phyloP scores from a whole-genome alignment of 2,888 invertebrate genomes.

The Zaprionus lineosus region DNA sequence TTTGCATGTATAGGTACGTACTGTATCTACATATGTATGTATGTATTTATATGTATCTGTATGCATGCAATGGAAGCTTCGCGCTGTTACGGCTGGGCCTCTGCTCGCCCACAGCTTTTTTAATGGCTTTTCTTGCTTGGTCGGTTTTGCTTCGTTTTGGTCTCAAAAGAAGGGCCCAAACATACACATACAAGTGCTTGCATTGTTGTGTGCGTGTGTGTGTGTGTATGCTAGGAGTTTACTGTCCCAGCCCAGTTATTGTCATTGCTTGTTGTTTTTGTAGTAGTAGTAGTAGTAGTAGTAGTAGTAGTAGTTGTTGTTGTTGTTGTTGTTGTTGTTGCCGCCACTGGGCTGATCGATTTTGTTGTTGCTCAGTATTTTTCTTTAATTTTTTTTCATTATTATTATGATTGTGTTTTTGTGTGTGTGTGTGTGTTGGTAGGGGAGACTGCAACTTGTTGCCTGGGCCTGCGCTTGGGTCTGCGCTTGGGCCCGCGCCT shows the following conservation, averaged over 20 bases:
- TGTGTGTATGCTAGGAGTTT: slow-evolving; percentile 15
- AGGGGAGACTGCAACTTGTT: slow-evolving; percentile 65
- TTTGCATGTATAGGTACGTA: not conserved
- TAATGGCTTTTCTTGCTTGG: slow-evolving; percentile 68
- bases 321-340: slow-evolving; percentile 38
- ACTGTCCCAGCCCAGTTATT: slow-evolving; percentile 55
- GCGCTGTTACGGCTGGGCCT: slow-evolving; percentile 21
- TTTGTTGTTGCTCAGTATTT: slow-evolving; percentile 40
- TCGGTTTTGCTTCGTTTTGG: slow-evolving; percentile 57
- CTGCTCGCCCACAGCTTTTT: slow-evolving; percentile 66
- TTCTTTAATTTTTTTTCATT: slow-evolving; percentile 37
- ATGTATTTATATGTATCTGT: slow-evolving; percentile 18
- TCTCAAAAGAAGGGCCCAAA: slow-evolving; percentile 67
- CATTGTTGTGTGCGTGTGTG: slow-evolving; percentile 3
- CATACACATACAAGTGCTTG: not conserved
- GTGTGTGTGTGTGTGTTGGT: slow-evolving; percentile 17
- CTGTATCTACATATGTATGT: slow-evolving; percentile 17
- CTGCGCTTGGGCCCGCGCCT: too few species aligned
- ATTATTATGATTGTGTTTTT: slow-evolving; percentile 35
- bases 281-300: slow-evolving; percentile 35
- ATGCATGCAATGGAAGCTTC: slow-evolving; percentile 31
- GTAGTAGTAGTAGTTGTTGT: too few species aligned
- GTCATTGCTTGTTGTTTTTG: slow-evolving; percentile 44
- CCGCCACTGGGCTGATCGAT: slow-evolving; percentile 45
- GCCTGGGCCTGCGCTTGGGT: slow-evolving; percentile 47